Evolutionary conservation across 2,888 invertebrate species (phyloP).

Genomic region (Aphelenchoides bicaudatus): DNA sequence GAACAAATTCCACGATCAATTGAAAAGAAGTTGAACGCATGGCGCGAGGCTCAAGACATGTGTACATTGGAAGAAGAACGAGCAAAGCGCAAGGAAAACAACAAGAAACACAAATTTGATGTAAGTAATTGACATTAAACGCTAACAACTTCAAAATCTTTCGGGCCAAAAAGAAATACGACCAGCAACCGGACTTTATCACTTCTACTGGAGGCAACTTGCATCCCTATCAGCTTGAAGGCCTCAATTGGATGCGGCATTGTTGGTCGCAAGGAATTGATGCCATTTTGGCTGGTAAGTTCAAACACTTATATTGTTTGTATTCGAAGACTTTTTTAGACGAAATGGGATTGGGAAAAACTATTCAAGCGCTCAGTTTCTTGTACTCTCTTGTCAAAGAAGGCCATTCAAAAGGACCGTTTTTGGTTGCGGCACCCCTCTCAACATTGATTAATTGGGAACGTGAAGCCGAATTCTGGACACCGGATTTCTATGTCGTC

Average conservation of each 20-base stretch:
- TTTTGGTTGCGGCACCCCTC: conserved; percentile 78
- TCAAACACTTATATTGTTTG: too few relatives aligned
- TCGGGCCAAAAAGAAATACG: conserved; percentile 87
- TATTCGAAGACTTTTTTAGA: too few relatives aligned
- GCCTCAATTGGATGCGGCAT: conserved; percentile 60
- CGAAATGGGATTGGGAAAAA: conserved; percentile 97
- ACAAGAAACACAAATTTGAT: conserved; percentile 60
- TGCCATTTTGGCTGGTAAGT: conserved; percentile 79
- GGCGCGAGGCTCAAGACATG: conserved; percentile 40
- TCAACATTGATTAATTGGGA: conserved; percentile 99
- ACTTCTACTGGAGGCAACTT: conserved; percentile 87
- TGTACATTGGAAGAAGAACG: conserved; percentile 66
- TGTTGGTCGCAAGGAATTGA: conserved; percentile 75
- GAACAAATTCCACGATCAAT: conserved; percentile 68
- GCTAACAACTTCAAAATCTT: conserved; percentile 12
- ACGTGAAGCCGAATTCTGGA: conserved; percentile 98
- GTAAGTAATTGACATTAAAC: conserved; percentile 54
- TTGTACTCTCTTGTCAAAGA: conserved; percentile 95
- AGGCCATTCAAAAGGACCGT: conserved; percentile 74
- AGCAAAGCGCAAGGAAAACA: conserved; percentile 71
- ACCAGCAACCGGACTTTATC: conserved; percentile 87
- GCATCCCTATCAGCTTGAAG: conserved; percentile 93
- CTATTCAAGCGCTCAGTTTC: conserved; percentile 98
- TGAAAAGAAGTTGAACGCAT: conserved; percentile 47
- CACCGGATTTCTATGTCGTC: conserved; percentile 92